A percentile compares a stretch with the other conserved stretches of the same genome.
Conservation (phyloP, 2,888 invertebrate species). For the Drosophila rellima region DNA sequence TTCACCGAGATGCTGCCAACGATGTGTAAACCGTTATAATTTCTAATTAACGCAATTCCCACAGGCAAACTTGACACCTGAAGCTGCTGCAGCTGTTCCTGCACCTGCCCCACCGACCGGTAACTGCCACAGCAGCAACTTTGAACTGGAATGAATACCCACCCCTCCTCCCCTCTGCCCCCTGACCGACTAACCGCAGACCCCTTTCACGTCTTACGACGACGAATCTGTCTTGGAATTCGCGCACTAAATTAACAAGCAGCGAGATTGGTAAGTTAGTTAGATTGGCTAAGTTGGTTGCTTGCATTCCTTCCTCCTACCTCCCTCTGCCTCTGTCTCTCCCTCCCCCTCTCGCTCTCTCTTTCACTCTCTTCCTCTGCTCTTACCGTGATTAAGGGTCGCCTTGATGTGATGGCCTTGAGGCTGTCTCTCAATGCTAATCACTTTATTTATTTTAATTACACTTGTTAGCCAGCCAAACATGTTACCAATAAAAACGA, state of each 20-base stretch:
- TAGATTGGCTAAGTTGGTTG: constrained; percentile 15
- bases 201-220: not conserved
- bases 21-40: constrained; percentile 61
- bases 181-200: not conserved
- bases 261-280: constrained; percentile 19
- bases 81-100: constrained; percentile 33
- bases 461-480: constrained; percentile 55
- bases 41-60: constrained; percentile 70
- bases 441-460: constrained; percentile 47
- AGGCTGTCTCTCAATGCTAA: constrained; percentile 22
- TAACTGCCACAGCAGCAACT: constrained; percentile 4
- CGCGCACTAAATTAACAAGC: constrained; percentile 24
- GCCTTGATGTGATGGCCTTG: constrained; percentile 43
- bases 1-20: constrained; percentile 45
- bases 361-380: not conserved
- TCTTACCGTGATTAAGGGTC: constrained; percentile 11
- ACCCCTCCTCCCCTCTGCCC: no score
- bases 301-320: not conserved
- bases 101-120: not conserved
- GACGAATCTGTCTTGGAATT: constrained; percentile 31
- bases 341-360: not conserved
- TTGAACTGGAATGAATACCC: constrained; percentile 20
- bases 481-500: constrained; percentile 80
- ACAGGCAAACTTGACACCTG: constrained; percentile 62
- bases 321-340: not conserved